These are phyloP conservation scores for Eupristina koningsbergeri DNA, from an alignment of 1,140 invertebrate species.

Conservation along the genomic window DNA sequence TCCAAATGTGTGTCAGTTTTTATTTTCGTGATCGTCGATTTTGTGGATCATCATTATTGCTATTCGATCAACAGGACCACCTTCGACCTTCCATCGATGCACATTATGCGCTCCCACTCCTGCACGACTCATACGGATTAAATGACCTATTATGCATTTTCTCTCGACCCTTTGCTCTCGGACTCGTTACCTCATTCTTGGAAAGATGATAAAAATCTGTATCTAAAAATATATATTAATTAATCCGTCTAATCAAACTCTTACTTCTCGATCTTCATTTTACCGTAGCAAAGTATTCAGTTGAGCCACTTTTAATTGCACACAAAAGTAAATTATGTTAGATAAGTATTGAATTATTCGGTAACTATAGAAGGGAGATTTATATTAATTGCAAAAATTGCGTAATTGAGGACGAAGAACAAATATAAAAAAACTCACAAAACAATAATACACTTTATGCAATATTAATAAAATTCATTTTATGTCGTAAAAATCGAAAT, in stretches of 20 bases:
- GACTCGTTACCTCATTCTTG: background rate
- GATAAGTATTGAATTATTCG: too few relatives aligned
- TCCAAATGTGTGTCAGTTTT: background rate
- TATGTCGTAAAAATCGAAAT: too few relatives aligned
- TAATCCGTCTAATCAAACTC: background rate
- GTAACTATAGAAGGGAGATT: too few relatives aligned
- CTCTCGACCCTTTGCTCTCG: background rate
- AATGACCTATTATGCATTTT: slow-evolving; percentile 30
- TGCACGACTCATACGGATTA: background rate
- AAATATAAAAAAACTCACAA: background rate
- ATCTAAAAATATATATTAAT: slow-evolving; percentile 4
- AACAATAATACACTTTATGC: background rate
- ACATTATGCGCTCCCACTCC: background rate
- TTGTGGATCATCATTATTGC: slow-evolving; percentile 32
- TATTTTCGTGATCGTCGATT: slow-evolving; percentile 33
- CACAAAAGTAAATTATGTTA: too few relatives aligned
- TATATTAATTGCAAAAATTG: too few relatives aligned
- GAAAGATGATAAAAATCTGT: background rate
- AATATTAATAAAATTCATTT: background rate
- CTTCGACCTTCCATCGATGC: background rate
- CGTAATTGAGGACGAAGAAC: background rate
- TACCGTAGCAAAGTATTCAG: too few relatives aligned
- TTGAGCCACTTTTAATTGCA: too few relatives aligned
- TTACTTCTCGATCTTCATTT: too few relatives aligned
- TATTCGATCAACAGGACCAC: slow-evolving; percentile 9